Percentiles rank a stretch among this genome's conserved stretches.
These are phyloP conservation scores for Phortica magna DNA, from an alignment of 2,888 invertebrate species.

Conservation along the genomic window DNA sequence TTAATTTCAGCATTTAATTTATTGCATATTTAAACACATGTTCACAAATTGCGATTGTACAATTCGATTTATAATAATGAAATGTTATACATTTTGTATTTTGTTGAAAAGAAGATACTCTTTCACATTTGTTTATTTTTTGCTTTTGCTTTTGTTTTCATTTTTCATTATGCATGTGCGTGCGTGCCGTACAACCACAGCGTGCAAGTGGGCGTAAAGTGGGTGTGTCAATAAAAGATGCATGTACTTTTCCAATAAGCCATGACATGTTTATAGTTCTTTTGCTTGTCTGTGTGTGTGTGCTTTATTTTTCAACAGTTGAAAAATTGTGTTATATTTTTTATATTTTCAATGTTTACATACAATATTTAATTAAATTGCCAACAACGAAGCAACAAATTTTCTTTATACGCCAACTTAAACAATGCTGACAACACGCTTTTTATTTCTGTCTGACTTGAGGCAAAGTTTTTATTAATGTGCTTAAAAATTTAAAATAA, in stretches of 20 bases:
- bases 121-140: neutral
- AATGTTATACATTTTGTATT: neutral
- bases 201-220: neutral
- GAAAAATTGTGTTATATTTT: neutral
- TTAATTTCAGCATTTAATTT: conserved; percentile 11
- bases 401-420: neutral
- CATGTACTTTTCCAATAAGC: no score
- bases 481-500: neutral
- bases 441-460: neutral
- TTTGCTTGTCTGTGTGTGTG: neutral
- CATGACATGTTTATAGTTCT: neutral
- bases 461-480: neutral
- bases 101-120: neutral
- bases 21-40: conserved; percentile 16
- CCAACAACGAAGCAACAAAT: neutral
- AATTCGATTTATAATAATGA: conserved; percentile 1
- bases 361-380: conserved; percentile 8
- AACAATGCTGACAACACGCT: neutral
- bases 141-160: neutral
- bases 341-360: neutral
- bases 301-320: neutral
- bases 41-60: conserved; percentile 9
- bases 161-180: neutral
- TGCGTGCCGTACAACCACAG: neutral
- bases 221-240: neutral